Evolutionary conservation across 2,888 invertebrate species (phyloP), one percentile per base, ranked within the genome.

Genomic region (Torymus tubicola): DNA sequence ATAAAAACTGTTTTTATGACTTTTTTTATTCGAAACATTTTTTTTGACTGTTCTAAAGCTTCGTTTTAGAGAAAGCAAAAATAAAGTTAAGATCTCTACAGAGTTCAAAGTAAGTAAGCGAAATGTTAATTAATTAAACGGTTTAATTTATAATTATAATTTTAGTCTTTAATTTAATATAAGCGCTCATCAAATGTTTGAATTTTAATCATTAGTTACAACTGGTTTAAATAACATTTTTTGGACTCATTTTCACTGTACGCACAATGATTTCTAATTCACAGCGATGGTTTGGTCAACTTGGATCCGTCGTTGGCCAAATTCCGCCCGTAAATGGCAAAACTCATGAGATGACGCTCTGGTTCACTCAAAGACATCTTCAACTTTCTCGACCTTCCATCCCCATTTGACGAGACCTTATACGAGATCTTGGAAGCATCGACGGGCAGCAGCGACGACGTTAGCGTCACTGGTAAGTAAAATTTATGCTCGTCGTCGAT

Each of bases 301-400:
- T 58, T 2, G 18, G 60, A 63, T 42, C 77, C 57, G 64, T 77
- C 86, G 12, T 72, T 73, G 0, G 78, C 76, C n/a, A 86, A 84
- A 72, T 86, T 85, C 75, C 86, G 81, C 14, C 86, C 86, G 57
- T 83, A 86, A 75, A 86, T 85, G 0, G 85, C 86, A 58, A 86
- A 86, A 10, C 84, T 84, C 79, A 86, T 82, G 14, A 86, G 67
- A 52, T 81, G 81, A 5, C 76, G 82, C 77, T 81, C 83, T 11
- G 81, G 73, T 57, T 83, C 79, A 11, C 18, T 84, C 69, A 86
- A 50, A 24, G 58, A 81, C 52, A 83, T 83, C 60, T 82, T 81
- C 16, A 85, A 24, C 68, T 84, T 64, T 3, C 18, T 64, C 31
- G 24, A 12, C 1, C 8, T 31, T 8, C 13, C 5, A 18, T 52